Evolutionary conservation across 2,888 invertebrate species (phyloP).

Genomic region (Yponomeuta evonymella): DNA sequence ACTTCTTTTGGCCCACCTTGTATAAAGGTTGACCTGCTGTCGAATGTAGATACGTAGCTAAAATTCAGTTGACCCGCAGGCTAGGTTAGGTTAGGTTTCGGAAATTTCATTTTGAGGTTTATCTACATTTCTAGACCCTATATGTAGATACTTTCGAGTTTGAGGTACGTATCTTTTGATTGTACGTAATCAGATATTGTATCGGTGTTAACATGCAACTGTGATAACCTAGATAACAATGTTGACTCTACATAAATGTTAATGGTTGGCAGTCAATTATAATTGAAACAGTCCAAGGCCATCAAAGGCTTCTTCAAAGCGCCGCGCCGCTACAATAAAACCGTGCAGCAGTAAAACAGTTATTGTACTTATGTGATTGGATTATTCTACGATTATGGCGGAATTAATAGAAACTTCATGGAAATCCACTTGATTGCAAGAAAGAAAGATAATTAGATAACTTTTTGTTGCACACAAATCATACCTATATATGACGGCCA

Average conservation of each 20-base stretch:
- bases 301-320: background rate
- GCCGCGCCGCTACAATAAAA: background rate
- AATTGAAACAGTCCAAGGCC: background rate
- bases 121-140: too few species aligned
- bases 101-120: too few species aligned
- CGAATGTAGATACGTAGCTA: too few species aligned
- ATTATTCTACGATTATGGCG: background rate
- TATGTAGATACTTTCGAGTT: too few species aligned
- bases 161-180: background rate
- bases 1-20: too few species aligned
- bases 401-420: background rate
- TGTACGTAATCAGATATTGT: background rate
- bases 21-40: too few species aligned
- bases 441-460: background rate
- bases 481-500: too few species aligned
- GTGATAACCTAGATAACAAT: background rate
- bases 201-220: background rate
- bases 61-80: too few species aligned
- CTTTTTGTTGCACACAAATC: too few species aligned
- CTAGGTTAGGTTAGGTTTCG: too few species aligned
- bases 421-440: background rate
- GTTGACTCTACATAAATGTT: background rate
- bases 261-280: background rate
- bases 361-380: background rate
- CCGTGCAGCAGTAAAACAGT: background rate